These are phyloP conservation scores for Sinocyclocheilus maitianheensis DNA, from an alignment of 2,113 vertebrate genomes.

Conservation along the genomic window DNA sequence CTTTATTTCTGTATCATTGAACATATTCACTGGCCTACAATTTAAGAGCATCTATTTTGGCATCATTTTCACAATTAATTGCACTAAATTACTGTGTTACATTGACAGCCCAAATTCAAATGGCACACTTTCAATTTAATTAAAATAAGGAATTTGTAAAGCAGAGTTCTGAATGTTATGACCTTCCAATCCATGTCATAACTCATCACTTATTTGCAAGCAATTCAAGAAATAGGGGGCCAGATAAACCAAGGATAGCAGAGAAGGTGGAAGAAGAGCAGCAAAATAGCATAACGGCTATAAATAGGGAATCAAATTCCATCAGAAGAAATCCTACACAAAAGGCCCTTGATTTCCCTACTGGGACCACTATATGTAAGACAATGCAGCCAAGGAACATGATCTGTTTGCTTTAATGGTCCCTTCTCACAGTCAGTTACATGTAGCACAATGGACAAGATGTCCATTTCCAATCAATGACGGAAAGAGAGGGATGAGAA, in stretches of 20 bases:
- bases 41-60: neutral
- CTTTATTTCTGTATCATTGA: neutral
- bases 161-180: neutral
- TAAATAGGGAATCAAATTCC: neutral
- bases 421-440: conserved; percentile 26
- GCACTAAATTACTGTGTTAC: neutral
- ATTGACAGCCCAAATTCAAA: neutral
- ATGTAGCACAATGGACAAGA: neutral
- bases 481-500: conserved; percentile 5
- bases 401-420: conserved; percentile 64
- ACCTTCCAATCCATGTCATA: neutral
- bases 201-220: neutral
- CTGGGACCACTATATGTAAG: neutral
- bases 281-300: neutral
- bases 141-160: neutral
- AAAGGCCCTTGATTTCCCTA: conserved; percentile 1
- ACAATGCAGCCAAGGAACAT: conserved; percentile 20
- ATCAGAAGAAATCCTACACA: neutral
- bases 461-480: conserved; percentile 4
- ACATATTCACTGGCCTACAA: neutral
- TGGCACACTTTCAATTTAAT: neutral
- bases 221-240: conserved; percentile 1
- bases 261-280: neutral
- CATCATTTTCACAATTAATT: neutral
- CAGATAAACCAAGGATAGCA: neutral